phyloP scores from a whole-genome alignment of 1,140 invertebrate species.

The Drosophila lowei region DNA sequence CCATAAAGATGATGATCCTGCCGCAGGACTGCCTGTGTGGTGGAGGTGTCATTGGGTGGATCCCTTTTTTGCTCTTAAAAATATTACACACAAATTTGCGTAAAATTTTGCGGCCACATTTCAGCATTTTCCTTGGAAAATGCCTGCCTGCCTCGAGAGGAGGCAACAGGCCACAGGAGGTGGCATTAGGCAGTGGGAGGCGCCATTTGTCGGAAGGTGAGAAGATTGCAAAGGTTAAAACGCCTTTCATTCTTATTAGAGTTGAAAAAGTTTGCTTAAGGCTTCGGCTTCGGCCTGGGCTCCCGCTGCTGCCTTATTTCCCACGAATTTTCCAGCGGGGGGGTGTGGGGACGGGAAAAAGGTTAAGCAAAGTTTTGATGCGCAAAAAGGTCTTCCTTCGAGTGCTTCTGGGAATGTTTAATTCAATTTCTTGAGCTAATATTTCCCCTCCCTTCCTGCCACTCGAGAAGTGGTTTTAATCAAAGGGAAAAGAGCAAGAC shows the following conservation, averaged over 20 bases:
- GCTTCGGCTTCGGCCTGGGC: too few relatives aligned
- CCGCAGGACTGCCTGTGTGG: background rate
- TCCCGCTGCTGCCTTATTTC: constrained; percentile 26
- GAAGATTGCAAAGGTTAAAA: constrained; percentile 41
- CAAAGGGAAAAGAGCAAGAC: too few relatives aligned
- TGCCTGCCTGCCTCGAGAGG: background rate
- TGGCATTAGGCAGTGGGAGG: too few relatives aligned
- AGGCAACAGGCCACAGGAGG: too few relatives aligned
- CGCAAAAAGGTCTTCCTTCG: constrained; percentile 22
- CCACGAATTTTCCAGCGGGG: constrained; percentile 15
- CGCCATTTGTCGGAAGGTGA: background rate
- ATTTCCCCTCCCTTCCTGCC: constrained; percentile 7
- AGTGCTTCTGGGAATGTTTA: constrained; percentile 46
- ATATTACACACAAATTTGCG: constrained; percentile 50
- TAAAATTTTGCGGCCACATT: constrained; percentile 55
- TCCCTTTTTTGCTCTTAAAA: constrained; percentile 39
- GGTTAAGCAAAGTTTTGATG: constrained; percentile 53
- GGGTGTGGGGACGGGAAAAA: constrained; percentile 19
- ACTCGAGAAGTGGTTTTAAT: too few relatives aligned
- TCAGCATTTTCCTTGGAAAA: constrained; percentile 29
- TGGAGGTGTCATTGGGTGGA: constrained; percentile 27
- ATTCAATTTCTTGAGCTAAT: constrained; percentile 60
- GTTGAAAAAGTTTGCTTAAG: constrained; percentile 48
- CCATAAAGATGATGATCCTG: constrained; percentile 26
- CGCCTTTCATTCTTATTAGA: constrained; percentile 49